These are phyloP conservation scores for Calypte anna DNA, from an alignment of 2,113 vertebrate genomes.

Conservation along the genomic window DNA sequence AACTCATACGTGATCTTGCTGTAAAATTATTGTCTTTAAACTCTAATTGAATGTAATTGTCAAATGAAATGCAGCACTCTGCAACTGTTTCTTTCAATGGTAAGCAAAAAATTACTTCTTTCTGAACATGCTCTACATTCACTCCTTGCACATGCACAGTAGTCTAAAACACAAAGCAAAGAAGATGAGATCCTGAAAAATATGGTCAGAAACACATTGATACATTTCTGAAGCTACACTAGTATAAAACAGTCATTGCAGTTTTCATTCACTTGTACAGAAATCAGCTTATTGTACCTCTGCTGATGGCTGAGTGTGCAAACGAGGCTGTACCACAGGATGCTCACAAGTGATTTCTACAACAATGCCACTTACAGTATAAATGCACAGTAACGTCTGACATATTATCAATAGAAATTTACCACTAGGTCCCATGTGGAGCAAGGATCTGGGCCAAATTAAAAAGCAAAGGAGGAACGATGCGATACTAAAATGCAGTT, in stretches of 20 bases:
- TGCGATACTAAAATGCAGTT: not conserved
- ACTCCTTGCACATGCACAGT: not conserved
- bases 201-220: not conserved
- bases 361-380: not conserved
- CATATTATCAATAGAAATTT: not conserved
- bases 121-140: not conserved
- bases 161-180: not conserved
- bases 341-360: not conserved
- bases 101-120: not conserved
- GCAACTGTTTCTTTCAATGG: not conserved
- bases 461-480: not conserved
- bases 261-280: not conserved
- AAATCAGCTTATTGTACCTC: not conserved
- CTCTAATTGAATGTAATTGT: not conserved
- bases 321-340: not conserved
- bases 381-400: fast-evolving
- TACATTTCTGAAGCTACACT: not conserved
- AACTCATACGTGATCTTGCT: not conserved
- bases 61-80: not conserved
- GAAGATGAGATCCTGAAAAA: not conserved
- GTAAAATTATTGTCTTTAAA: not conserved
- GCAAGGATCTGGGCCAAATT: not conserved
- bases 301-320: not conserved
- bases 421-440: not conserved
- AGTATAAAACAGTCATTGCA: not conserved